A percentile compares a stretch with the other conserved stretches of the same genome.
These are phyloP conservation scores for Drosophila watanabei DNA, from an alignment of 1,140 invertebrate genomes.

Conservation along the genomic window DNA sequence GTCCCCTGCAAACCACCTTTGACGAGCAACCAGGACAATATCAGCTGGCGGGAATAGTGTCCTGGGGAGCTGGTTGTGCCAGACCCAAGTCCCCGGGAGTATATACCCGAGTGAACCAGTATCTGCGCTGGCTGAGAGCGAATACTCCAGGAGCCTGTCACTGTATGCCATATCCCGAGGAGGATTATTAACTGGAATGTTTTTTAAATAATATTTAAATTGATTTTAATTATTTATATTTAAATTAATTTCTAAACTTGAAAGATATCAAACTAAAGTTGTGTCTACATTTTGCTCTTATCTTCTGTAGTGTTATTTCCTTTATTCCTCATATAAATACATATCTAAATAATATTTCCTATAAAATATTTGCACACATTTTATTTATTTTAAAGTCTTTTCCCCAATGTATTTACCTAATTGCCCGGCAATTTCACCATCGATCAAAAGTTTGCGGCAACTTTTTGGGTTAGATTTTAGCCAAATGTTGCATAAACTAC, in stretches of 20 bases:
- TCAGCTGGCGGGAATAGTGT: slow-evolving; percentile 87
- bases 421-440: slow-evolving; percentile 18
- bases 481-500: slow-evolving; percentile 68
- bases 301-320: background rate
- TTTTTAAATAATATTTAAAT: background rate
- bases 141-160: slow-evolving; percentile 88
- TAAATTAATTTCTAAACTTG: background rate
- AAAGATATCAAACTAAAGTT: background rate
- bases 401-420: slow-evolving; percentile 5
- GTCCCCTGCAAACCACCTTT: slow-evolving; percentile 87
- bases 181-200: slow-evolving; percentile 40
- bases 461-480: slow-evolving; percentile 48
- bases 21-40: slow-evolving; percentile 53
- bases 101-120: slow-evolving; percentile 90
- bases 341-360: background rate
- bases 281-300: background rate
- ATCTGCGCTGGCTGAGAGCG: slow-evolving; percentile 89
- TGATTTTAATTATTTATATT: background rate
- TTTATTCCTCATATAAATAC: background rate
- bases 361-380: background rate
- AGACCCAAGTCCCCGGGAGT: slow-evolving; percentile 89
- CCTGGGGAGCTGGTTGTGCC: slow-evolving; percentile 90
- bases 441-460: slow-evolving; percentile 47
- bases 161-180: slow-evolving; percentile 40
- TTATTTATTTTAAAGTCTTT: background rate